Evolutionary conservation across 2,888 invertebrate genomes (phyloP).

Genomic region (Dione juno): DNA sequence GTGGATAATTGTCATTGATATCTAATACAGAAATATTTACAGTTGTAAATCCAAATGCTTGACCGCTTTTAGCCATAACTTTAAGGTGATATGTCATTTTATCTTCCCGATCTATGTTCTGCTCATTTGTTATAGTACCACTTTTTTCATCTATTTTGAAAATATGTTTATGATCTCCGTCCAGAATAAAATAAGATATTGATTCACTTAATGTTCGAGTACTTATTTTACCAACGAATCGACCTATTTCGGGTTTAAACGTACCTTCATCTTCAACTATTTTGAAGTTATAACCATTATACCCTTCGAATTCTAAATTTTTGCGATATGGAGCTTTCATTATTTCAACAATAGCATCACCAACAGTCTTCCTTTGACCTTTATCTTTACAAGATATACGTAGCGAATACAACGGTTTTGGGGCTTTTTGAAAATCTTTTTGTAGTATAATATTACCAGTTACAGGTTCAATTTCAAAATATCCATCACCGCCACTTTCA

Average conservation of each 20-base stretch:
- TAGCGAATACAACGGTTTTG: conserved; percentile 88
- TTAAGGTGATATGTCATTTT: conserved; percentile 89
- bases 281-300: conserved; percentile 91
- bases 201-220: conserved; percentile 85
- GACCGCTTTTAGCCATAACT: conserved; percentile 90
- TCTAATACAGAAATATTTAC: conserved; percentile 93
- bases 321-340: conserved; percentile 88
- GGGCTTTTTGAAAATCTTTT: conserved; percentile 85
- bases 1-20: conserved; percentile 95
- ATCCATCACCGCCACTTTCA: conserved; percentile 90
- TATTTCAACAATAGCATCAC: conserved; percentile 92
- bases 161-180: conserved; percentile 89
- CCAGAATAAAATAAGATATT: conserved; percentile 89
- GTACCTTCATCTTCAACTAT: conserved; percentile 91
- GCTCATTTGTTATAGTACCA: conserved; percentile 90
- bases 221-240: conserved; percentile 91
- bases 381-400: conserved; percentile 91
- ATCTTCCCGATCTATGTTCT: conserved; percentile 93
- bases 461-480: conserved; percentile 90
- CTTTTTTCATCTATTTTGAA: conserved; percentile 91
- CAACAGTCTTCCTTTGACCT: conserved; percentile 88
- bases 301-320: conserved; percentile 89
- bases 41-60: conserved; percentile 89
- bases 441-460: conserved; percentile 89
- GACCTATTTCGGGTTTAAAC: conserved; percentile 83